Base-by-base conservation (phyloP, 1,140 invertebrate genomes). In the Pseudomyrmex cubaensis region DNA sequence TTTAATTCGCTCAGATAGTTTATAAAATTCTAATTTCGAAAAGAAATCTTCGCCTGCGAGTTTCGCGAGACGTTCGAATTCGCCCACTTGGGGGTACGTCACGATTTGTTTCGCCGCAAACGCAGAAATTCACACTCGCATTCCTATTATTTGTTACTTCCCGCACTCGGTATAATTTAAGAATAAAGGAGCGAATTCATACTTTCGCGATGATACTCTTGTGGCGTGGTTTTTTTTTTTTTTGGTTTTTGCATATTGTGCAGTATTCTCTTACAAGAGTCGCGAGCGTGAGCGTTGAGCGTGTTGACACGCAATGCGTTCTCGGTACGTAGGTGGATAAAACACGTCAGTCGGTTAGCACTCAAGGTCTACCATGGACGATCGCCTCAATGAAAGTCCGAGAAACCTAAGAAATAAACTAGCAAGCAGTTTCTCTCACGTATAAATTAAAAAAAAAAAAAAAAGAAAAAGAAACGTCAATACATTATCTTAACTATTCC, bases 331-430 rank as follows among this genome's bases (percentile, higher is more conserved):
- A 77, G 82, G 82, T 83, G 82, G 82, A 77, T 83, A 61, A 83
- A 77, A 83, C 72, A 76, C 82, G 82, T 76, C 82, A 80, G 73
- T 59, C 72, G 82, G 82, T 83, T 66, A 50, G 82, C 61, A 66
- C 67, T 76, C 87, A 85, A 87, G 86, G 86, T 73, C 86, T 48
- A 57, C 67, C 5, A 35, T 48, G 73, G 80, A 78, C 56, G 62
- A 66, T 77, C 46, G 70, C 8, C 59, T 82, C 76, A 69, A 46
- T 25, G 61, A 72, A 63, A 62, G 66, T 63, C 4, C 48, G 20
- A 46, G 59, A 63, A 76, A 76, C 20, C 8, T 46, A 12, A 22
- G 17, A n/a, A 3, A n/a, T 48, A n/a, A 56, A 22, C 17, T 25
- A 1, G 4, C 1, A 54, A 62, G 12, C 12, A 12, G 35, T 35